Percentiles rank a stretch among this genome's conserved stretches.
Conservation (phyloP, 2,797 vertebrate genomes). For the Malacoraja senta region DNA sequence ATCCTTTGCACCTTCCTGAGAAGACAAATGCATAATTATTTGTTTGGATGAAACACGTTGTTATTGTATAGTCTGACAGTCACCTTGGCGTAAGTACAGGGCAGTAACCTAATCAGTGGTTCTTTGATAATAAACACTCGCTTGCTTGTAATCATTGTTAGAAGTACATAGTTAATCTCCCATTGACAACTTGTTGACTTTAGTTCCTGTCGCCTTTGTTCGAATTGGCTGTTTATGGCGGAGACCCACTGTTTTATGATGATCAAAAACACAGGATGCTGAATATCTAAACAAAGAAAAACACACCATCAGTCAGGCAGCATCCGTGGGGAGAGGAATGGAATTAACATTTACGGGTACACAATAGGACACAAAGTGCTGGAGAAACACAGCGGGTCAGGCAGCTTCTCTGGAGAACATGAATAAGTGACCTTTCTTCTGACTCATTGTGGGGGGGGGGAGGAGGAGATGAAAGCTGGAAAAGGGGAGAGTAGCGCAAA, state of each 20-base stretch:
- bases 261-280: not conserved
- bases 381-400: no score
- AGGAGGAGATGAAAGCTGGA: no score
- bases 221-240: not conserved
- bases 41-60: not conserved
- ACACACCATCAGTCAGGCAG: not conserved
- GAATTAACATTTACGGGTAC: not conserved
- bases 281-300: not conserved
- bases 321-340: not conserved
- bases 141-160: not conserved
- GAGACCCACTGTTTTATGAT: not conserved
- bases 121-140: not conserved
- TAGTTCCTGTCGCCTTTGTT: not conserved
- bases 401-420: no score
- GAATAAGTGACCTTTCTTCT: no score
- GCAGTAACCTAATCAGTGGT: constrained; percentile 22
- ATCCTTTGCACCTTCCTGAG: not conserved
- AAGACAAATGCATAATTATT: no score
- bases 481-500: no score
- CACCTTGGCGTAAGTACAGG: not conserved
- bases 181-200: not conserved
- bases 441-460: no score
- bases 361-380: no score
- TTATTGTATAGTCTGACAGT: not conserved
- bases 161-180: not conserved